Percentiles rank a stretch among this genome's conserved stretches.
Conservation (phyloP, 2,113 vertebrate genomes). For the Burhinus bistriatus region DNA sequence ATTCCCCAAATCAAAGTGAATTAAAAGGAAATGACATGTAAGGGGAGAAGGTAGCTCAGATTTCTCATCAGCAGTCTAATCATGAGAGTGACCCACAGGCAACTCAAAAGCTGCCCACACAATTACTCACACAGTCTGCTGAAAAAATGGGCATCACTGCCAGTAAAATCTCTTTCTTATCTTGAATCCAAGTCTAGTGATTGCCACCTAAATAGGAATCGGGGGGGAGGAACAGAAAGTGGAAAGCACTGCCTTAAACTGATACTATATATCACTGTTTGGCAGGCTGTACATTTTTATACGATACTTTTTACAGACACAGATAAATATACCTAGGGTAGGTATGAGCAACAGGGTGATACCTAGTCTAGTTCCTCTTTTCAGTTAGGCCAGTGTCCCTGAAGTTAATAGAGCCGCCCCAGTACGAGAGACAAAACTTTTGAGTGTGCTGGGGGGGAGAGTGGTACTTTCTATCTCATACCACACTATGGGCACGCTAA, state of each 20-base stretch:
- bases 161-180: constrained; percentile 43
- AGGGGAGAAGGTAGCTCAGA: neutral
- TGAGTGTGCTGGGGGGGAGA: neutral
- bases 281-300: constrained; percentile 34
- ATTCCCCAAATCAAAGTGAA: constrained; percentile 31
- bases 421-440: neutral
- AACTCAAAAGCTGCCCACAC: neutral
- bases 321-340: neutral
- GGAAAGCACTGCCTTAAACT: constrained; percentile 2
- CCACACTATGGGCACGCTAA: neutral
- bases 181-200: constrained; percentile 4
- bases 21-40: constrained; percentile 27
- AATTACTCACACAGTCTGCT: constrained; percentile 46
- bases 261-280: neutral
- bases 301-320: neutral
- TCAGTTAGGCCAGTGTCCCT: neutral
- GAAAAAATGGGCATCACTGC: neutral
- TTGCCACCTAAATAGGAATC: constrained; percentile 11
- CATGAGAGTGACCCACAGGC: neutral
- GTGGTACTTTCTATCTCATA: neutral
- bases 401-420: neutral
- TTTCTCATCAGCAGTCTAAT: constrained; percentile 39
- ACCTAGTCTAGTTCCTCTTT: neutral
- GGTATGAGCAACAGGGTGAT: neutral
- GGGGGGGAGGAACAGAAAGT: neutral